These are phyloP conservation scores for Melinaea menophilus DNA, from an alignment of 2,888 invertebrate genomes.

Conservation along the genomic window DNA sequence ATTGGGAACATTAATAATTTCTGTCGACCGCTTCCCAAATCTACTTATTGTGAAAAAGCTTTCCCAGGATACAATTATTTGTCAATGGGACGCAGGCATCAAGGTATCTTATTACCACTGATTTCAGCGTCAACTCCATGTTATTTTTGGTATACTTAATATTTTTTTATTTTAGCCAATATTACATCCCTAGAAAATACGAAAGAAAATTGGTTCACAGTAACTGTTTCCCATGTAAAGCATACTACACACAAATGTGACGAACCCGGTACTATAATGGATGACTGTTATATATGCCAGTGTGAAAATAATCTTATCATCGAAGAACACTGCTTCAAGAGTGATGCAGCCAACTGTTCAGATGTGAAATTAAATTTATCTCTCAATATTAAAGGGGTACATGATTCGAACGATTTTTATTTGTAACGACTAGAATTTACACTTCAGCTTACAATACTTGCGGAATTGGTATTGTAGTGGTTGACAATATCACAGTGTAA, in stretches of 20 bases:
- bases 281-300: constrained; percentile 58
- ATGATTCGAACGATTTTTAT: constrained; percentile 8
- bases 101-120: background rate
- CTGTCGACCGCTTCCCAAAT: constrained; percentile 49
- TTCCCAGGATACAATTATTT: constrained; percentile 48
- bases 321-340: constrained; percentile 60
- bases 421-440: constrained; percentile 9
- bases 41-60: constrained; percentile 52
- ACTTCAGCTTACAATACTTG: background rate
- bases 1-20: constrained; percentile 50
- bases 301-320: constrained; percentile 45
- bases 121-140: background rate
- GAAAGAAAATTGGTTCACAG: constrained; percentile 13
- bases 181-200: constrained; percentile 1
- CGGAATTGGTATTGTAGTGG: too few relatives aligned
- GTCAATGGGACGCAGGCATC: constrained; percentile 44
- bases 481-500: too few relatives aligned
- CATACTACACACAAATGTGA: constrained; percentile 51
- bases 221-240: constrained; percentile 33
- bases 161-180: constrained; percentile 30
- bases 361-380: constrained; percentile 40
- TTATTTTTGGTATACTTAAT: background rate
- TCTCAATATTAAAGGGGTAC: constrained; percentile 25
- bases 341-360: constrained; percentile 40
- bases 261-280: constrained; percentile 42